phyloP scores from a whole-genome alignment of 35 echinoderm and acorn worm genomes.

The Stichopus chloronotus region DNA sequence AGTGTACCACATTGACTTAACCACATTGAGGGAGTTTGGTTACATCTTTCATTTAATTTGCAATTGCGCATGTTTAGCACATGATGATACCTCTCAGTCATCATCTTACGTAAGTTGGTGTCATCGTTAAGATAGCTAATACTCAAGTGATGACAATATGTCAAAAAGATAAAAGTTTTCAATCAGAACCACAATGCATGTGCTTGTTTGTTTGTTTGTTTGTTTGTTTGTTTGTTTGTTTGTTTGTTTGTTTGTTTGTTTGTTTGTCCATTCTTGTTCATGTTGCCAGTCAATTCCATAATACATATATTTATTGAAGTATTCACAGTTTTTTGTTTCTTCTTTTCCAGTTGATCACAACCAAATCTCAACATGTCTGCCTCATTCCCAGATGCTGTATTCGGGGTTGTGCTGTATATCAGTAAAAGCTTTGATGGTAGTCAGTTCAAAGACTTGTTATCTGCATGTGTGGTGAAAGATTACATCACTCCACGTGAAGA shows the following conservation, averaged over 20 bases:
- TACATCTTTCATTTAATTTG: too few relatives aligned
- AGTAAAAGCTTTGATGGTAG: not conserved
- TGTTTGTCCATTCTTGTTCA: not conserved
- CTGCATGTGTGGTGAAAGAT: not conserved
- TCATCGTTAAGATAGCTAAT: too few relatives aligned
- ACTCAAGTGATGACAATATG: too few relatives aligned
- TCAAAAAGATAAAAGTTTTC: too few relatives aligned
- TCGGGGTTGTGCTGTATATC: not conserved
- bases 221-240: not conserved
- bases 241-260: not conserved
- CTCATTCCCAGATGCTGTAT: not conserved
- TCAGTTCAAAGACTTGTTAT: not conserved
- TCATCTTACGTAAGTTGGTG: too few relatives aligned
- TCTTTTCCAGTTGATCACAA: not conserved
- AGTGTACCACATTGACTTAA: too few relatives aligned
- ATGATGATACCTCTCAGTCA: too few relatives aligned
- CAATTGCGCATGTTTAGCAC: too few relatives aligned
- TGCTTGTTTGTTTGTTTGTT: too few relatives aligned
- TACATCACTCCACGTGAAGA: not conserved
- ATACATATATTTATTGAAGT: not conserved
- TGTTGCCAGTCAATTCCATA: not conserved
- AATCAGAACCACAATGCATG: too few relatives aligned
- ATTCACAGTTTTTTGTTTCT: not conserved
- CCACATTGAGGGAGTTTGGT: too few relatives aligned
- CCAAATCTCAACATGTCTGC: not conserved